A percentile compares a stretch with the other conserved stretches of the same genome.
Conservation (phyloP, 2,888 invertebrate species). For the Eupithecia vulgata region DNA sequence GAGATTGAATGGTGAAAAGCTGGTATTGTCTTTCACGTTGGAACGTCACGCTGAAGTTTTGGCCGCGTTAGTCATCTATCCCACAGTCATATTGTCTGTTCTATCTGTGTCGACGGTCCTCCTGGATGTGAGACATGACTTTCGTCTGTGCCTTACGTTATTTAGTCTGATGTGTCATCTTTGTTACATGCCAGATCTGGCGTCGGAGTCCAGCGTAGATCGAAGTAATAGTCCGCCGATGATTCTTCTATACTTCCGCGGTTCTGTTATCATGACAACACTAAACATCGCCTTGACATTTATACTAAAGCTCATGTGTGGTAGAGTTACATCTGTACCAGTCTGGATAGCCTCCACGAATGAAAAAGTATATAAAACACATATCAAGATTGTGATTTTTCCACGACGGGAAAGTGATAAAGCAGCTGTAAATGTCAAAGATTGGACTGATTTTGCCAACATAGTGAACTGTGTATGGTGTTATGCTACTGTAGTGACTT, state of each 20-base stretch:
- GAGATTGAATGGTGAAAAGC: constrained; percentile 38
- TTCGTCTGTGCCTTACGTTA: constrained; percentile 49
- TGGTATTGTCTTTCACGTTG: constrained; percentile 54
- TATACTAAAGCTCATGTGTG: constrained; percentile 47
- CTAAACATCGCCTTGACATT: constrained; percentile 49
- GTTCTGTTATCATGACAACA: constrained; percentile 52
- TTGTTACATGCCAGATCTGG: constrained; percentile 47
- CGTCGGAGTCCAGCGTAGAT: constrained; percentile 43
- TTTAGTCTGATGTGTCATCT: constrained; percentile 58
- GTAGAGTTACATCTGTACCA: constrained; percentile 38
- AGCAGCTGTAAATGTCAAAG: constrained; percentile 31
- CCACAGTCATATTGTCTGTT: constrained; percentile 50
- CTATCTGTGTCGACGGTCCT: constrained; percentile 51
- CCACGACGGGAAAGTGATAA: constrained; percentile 48
- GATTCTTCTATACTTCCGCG: constrained; percentile 54
- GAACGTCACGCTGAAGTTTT: constrained; percentile 56
- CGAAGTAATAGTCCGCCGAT: constrained; percentile 50
- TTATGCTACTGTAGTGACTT: constrained; percentile 43
- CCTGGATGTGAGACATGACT: constrained; percentile 48
- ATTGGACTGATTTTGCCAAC: constrained; percentile 55
- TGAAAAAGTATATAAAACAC: constrained; percentile 44
- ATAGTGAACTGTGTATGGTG: constrained; percentile 50
- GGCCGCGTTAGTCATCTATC: constrained; percentile 53
- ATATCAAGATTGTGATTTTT: constrained; percentile 46
- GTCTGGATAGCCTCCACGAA: constrained; percentile 48